Conservation (phyloP, 1,140 invertebrate genomes). For the Halesus radiatus region DNA sequence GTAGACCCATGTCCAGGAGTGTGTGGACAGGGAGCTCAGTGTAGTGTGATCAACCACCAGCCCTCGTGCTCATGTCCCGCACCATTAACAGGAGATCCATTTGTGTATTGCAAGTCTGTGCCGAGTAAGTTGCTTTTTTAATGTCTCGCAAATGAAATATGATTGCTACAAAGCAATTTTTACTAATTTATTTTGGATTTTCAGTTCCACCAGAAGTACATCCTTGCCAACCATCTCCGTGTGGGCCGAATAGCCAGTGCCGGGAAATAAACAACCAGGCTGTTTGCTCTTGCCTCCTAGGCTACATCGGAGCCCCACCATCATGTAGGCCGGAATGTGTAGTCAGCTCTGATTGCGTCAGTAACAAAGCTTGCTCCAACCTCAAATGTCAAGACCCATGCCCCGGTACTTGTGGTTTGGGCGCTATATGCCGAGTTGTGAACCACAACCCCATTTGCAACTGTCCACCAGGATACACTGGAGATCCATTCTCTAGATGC, state of each 20-base stretch:
- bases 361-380: constrained; percentile 79
- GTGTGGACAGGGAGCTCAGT: constrained; percentile 79
- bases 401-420: constrained; percentile 78
- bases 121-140: constrained; percentile 67
- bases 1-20: constrained; percentile 75
- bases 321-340: constrained; percentile 80
- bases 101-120: constrained; percentile 73
- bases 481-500: constrained; percentile 82
- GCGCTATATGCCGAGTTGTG: constrained; percentile 78
- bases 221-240: constrained; percentile 74
- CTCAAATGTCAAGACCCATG: constrained; percentile 83
- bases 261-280: constrained; percentile 77
- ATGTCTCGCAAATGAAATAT: no score
- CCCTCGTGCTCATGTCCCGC: constrained; percentile 77
- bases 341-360: constrained; percentile 77
- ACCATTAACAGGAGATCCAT: constrained; percentile 81
- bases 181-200: constrained; percentile 68
- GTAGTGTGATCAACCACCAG: constrained; percentile 77
- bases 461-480: constrained; percentile 76
- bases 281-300: constrained; percentile 79
- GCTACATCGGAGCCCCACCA: constrained; percentile 84
- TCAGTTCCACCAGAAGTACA: constrained; percentile 57
- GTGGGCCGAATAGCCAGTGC: constrained; percentile 78
- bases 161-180: constrained; percentile 54
- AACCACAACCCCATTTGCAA: constrained; percentile 85